A percentile compares a stretch with the other conserved stretches of the same genome.
These are phyloP conservation scores for Chironomus tepperi DNA, from an alignment of 1,140 invertebrate species.

Conservation along the genomic window DNA sequence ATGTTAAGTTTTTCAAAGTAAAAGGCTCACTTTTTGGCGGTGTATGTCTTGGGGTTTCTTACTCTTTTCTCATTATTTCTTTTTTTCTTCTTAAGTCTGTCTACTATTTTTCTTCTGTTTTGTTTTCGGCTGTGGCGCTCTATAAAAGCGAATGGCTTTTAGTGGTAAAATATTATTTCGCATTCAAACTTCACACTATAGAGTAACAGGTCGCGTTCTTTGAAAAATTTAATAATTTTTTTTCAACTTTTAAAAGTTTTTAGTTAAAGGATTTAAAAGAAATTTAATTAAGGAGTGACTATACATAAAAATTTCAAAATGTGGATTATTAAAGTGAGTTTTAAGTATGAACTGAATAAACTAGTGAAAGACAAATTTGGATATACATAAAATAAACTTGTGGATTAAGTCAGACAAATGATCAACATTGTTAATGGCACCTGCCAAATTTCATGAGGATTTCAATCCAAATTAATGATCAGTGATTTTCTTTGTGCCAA, in stretches of 20 bases:
- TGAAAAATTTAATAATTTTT: neutral
- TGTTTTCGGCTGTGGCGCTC: neutral
- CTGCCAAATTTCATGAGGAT: neutral
- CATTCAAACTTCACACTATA: neutral
- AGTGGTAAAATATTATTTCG: constrained; percentile 11
- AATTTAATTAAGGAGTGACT: neutral
- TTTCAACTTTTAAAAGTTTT: neutral
- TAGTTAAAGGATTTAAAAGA: neutral
- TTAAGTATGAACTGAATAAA: neutral
- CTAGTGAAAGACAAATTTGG: neutral
- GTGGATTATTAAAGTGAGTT: constrained; percentile 19
- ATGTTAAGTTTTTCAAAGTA: neutral
- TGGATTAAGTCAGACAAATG: neutral
- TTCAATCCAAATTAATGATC: neutral
- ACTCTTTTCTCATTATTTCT: neutral
- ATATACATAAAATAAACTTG: neutral
- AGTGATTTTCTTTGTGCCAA: neutral
- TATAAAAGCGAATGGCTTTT: constrained; percentile 7
- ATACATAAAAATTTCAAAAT: neutral
- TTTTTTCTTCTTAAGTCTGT: neutral
- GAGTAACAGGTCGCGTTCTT: neutral
- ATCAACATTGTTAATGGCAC: neutral
- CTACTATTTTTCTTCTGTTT: neutral
- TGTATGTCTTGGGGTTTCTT: neutral
- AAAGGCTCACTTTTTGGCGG: constrained; percentile 15